phyloP scores from a whole-genome alignment of 2,888 invertebrate species.

The Phytoseiulus persimilis region DNA sequence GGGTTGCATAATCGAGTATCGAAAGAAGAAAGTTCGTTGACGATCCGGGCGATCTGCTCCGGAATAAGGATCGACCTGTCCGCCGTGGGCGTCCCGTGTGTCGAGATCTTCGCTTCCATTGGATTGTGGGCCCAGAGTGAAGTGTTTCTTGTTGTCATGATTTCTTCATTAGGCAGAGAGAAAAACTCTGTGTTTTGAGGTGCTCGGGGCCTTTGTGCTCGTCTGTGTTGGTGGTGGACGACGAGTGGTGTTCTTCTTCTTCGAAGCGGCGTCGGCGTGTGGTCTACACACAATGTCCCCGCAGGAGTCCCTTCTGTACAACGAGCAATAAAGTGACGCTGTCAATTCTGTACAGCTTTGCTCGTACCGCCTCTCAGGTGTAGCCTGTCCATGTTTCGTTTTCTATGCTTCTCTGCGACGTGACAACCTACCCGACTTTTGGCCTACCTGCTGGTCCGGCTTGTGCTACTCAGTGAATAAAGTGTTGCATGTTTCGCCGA shows the following conservation, averaged over 20 bases:
- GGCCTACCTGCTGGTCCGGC: neutral
- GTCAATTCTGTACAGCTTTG: neutral
- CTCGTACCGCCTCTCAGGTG: conserved; percentile 1
- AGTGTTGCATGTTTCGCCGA: neutral
- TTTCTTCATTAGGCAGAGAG: neutral
- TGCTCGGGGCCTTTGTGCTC: neutral
- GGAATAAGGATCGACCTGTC: too few species aligned
- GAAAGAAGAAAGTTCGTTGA: too few species aligned
- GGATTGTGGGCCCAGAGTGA: neutral
- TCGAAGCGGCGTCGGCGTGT: neutral
- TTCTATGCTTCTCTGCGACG: neutral
- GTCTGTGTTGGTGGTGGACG: neutral
- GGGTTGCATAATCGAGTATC: too few species aligned
- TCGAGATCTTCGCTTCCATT: neutral
- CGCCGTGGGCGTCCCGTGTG: neutral
- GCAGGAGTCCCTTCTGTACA: conserved; percentile 5
- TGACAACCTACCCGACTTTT: neutral
- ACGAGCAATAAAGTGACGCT: conserved; percentile 5
- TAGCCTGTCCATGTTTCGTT: neutral
- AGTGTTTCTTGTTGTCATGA: conserved; percentile 5
- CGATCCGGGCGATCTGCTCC: too few species aligned
- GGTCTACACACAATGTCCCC: conserved; percentile 5
- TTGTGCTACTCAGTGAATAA: neutral
- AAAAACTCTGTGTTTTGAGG: neutral
- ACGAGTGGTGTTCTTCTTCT: neutral